Evolutionary conservation across 2,797 vertebrate genomes (phyloP).

Genomic region (Diplodus sargus): DNA sequence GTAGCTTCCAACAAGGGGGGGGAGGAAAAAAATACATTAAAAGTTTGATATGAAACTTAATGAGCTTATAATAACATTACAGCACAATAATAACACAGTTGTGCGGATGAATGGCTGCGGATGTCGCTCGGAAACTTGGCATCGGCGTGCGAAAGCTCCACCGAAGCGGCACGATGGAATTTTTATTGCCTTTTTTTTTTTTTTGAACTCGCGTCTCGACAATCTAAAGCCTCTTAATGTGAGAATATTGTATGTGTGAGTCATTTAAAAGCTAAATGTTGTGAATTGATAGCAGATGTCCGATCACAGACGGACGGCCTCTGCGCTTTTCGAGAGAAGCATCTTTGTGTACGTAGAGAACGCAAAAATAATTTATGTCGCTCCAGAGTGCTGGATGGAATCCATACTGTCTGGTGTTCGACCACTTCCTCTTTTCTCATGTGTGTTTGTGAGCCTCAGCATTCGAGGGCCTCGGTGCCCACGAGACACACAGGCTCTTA

Average conservation of each 20-base stretch:
- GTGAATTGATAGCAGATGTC: constrained; percentile 69
- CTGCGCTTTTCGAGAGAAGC: constrained; percentile 6
- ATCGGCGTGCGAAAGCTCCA: constrained; percentile 13
- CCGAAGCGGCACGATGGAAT: constrained; percentile 39
- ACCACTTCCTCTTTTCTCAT: constrained; percentile 53
- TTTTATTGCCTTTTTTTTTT: constrained; percentile 41
- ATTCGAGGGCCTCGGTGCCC: constrained; percentile 42
- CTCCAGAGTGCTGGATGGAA: constrained; percentile 33
- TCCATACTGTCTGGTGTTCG: constrained; percentile 55
- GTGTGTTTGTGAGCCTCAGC: constrained; percentile 55
- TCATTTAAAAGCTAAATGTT: constrained; percentile 48
- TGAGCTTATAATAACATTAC: constrained; percentile 38
- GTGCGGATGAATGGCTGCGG: constrained; percentile 45
- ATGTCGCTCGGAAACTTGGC: constrained; percentile 70
- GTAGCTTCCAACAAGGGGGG: constrained; percentile 1
- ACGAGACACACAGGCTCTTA: constrained; percentile 61
- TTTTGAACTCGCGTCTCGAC: constrained; percentile 19
- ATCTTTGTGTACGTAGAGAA: constrained; percentile 34
- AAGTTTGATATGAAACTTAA: constrained; percentile 35
- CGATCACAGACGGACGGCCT: constrained; percentile 22
- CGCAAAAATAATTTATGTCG: constrained; percentile 37
- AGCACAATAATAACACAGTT: constrained; percentile 45
- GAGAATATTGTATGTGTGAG: constrained; percentile 51
- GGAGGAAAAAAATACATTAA: not conserved
- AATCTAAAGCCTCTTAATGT: constrained; percentile 44